These are phyloP conservation scores for Poeciliopsis infans DNA, from an alignment of 2,797 vertebrate genomes.

Conservation along the genomic window DNA sequence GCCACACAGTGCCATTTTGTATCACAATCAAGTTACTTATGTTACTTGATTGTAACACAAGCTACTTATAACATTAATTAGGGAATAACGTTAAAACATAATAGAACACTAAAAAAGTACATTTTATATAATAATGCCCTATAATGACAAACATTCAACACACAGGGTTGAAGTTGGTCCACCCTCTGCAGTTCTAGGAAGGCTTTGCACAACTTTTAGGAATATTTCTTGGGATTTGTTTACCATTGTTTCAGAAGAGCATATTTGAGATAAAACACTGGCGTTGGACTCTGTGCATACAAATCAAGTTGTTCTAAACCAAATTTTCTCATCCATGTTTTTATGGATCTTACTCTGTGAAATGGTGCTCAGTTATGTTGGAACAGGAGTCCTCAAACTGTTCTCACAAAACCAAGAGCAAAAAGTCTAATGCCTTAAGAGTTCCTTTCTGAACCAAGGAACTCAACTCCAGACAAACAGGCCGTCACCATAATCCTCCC, in stretches of 20 bases:
- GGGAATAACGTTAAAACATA: no score
- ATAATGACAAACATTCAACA: no score
- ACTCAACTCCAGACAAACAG: not conserved
- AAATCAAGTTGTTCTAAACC: not conserved
- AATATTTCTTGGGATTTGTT: not conserved
- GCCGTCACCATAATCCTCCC: not conserved
- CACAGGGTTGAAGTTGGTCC: no score
- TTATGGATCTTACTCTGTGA: not conserved
- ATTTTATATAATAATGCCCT: no score
- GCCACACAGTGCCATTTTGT: no score
- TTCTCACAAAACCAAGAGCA: not conserved
- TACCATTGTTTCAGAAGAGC: not conserved
- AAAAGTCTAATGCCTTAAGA: not conserved
- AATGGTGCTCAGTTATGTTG: not conserved
- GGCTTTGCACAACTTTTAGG: not conserved
- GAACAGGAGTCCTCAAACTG: not conserved
- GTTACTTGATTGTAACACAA: no score
- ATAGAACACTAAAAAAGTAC: no score
- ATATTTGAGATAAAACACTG: not conserved
- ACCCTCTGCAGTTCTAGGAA: no score
- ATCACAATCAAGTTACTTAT: no score
- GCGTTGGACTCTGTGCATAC: not conserved
- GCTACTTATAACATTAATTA: no score
- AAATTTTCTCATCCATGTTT: not conserved
- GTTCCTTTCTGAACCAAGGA: not conserved